Evolutionary conservation across 2,113 vertebrate species (phyloP).

Genomic region (Hyperopisus bebe): DNA sequence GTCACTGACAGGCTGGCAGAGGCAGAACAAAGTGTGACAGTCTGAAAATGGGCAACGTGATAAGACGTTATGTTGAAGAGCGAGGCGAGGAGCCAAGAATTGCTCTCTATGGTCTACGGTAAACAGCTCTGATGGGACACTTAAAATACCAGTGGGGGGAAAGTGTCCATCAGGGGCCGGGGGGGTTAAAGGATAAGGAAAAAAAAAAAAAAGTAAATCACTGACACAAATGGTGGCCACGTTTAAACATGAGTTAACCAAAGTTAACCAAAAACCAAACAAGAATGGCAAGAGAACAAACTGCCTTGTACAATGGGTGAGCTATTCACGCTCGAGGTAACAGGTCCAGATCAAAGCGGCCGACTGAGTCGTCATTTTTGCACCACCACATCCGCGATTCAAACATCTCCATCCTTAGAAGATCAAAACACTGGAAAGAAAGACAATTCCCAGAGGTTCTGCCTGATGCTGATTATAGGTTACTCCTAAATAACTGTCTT

Average conservation of each 20-base stretch:
- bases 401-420: conserved; percentile 3
- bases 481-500: not conserved
- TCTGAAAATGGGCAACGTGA: not conserved
- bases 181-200: not conserved
- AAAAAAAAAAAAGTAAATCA: not conserved
- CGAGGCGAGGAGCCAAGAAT: not conserved
- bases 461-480: conserved; percentile 1
- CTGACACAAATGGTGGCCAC: conserved; percentile 17
- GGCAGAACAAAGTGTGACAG: not conserved
- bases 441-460: not conserved
- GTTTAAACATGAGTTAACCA: not conserved
- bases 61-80: not conserved
- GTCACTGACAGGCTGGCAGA: not conserved
- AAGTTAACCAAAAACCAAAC: not conserved
- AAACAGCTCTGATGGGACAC: not conserved
- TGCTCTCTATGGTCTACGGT: not conserved
- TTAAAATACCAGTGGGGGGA: not conserved
- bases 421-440: not conserved
- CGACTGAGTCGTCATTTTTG: not conserved
- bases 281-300: not conserved
- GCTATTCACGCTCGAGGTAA: not conserved
- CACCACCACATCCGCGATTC: not conserved
- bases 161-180: not conserved
- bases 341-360: not conserved
- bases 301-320: not conserved